Conservation (phyloP, 2,113 vertebrate species). For the Protomyctophum bolini region DNA sequence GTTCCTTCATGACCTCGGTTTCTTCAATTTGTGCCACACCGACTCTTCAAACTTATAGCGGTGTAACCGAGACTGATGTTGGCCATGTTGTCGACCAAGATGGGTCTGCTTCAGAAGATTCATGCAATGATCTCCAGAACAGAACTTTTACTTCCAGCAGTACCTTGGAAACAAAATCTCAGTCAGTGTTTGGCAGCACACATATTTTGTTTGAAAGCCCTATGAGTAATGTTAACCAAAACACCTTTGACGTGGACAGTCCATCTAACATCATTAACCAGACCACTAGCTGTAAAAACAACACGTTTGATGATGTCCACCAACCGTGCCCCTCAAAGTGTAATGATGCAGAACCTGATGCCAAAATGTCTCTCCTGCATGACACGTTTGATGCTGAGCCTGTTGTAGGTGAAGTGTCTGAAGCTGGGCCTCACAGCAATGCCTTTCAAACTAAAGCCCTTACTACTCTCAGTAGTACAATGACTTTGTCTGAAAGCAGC, state of each 20-base stretch:
- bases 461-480: constrained; percentile 29
- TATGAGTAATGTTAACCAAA: neutral
- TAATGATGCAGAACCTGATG: neutral
- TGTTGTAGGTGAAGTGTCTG: neutral
- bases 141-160: constrained; percentile 26
- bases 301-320: constrained; percentile 8
- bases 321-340: neutral
- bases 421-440: constrained; percentile 17
- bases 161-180: constrained; percentile 6
- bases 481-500: constrained; percentile 25
- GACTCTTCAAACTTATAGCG: too few species aligned
- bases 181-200: neutral
- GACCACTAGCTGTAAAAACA: neutral
- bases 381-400: constrained; percentile 18
- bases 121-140: constrained; percentile 1
- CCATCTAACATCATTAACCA: too few species aligned
- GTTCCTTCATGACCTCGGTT: too few species aligned
- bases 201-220: neutral
- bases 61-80: too few species aligned
- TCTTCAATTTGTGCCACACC: too few species aligned
- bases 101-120: too few species aligned
- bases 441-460: constrained; percentile 37
- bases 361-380: neutral
- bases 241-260: too few species aligned
- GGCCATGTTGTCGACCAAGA: too few species aligned